A percentile compares a stretch with the other conserved stretches of the same genome.
Conservation (phyloP, 2,888 invertebrate species). For the Leistus spinibarbis region DNA sequence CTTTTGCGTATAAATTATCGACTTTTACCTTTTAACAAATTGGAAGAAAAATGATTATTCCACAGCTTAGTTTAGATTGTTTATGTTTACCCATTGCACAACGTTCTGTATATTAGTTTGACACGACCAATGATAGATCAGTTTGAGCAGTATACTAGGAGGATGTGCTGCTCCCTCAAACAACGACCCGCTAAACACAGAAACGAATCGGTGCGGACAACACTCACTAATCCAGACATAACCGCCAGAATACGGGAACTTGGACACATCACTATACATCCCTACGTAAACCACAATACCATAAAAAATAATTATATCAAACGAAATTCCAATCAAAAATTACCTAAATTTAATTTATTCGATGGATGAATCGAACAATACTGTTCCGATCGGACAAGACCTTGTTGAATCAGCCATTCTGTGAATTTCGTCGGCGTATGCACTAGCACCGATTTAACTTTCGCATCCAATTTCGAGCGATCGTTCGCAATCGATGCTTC, state of each 20-base stretch:
- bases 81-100: slow-evolving; percentile 76
- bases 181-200: slow-evolving; percentile 85
- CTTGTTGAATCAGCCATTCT: slow-evolving; percentile 89
- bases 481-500: slow-evolving; percentile 64
- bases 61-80: not conserved
- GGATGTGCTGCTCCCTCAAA: slow-evolving; percentile 87
- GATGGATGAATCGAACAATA: slow-evolving; percentile 72
- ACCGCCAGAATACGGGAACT: slow-evolving; percentile 86
- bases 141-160: slow-evolving; percentile 79
- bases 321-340: too few species aligned
- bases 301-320: too few species aligned
- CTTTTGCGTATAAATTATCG: slow-evolving; percentile 71
- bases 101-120: slow-evolving; percentile 90
- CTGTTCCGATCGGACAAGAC: slow-evolving; percentile 79
- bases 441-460: slow-evolving; percentile 83
- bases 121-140: slow-evolving; percentile 91
- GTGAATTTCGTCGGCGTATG: slow-evolving; percentile 83
- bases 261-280: slow-evolving; percentile 84
- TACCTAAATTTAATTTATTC: slow-evolving; percentile 75
- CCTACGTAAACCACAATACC: slow-evolving; percentile 56
- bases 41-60: not conserved
- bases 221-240: slow-evolving; percentile 92
- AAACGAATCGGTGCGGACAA: slow-evolving; percentile 83
- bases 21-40: slow-evolving; percentile 63
- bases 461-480: slow-evolving; percentile 71